phyloP scores from a whole-genome alignment of 1,140 invertebrate species.

The Procambarus virginalis region DNA sequence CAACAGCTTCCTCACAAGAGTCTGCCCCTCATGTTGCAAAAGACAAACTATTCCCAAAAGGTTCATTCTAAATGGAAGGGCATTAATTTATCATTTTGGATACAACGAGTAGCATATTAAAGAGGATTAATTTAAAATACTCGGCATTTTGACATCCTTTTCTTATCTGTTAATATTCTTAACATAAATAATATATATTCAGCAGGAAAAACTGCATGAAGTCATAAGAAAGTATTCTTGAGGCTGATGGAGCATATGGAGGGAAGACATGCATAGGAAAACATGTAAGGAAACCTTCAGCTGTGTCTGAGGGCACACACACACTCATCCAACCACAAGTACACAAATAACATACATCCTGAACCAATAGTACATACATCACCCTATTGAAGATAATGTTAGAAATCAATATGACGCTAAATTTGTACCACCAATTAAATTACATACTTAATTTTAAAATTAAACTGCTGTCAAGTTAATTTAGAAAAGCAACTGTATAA shows the following conservation, averaged over 20 bases:
- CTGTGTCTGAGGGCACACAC: not conserved
- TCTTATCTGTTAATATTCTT: not conserved
- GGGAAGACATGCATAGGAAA: conserved; percentile 26
- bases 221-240: not conserved
- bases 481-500: too few species aligned
- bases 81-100: not conserved
- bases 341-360: too few species aligned
- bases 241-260: conserved; percentile 5
- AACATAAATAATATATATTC: not conserved
- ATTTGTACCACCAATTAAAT: too few species aligned
- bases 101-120: not conserved
- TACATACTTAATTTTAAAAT: too few species aligned
- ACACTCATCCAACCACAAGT: too few species aligned
- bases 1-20: not conserved
- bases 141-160: not conserved
- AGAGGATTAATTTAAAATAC: not conserved
- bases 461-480: too few species aligned
- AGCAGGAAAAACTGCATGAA: conserved; percentile 8
- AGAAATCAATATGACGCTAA: too few species aligned
- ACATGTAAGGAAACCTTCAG: not conserved
- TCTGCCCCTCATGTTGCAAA: not conserved
- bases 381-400: too few species aligned
- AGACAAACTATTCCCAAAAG: not conserved
- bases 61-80: not conserved
- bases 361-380: too few species aligned